These are phyloP conservation scores for pig (Sus scrofa) DNA, from an alignment of 2,113 vertebrate genomes.

Conservation along the genomic window T2T-Sscrofa CM000826.6:97829001-97829500, in stretches of 20 bases:
- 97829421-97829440: conserved; percentile 80
- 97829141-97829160: background rate
- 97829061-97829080: background rate
- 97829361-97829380: conserved; percentile 85
- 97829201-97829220: conserved; percentile 79
- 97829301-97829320: conserved; percentile 79
- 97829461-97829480: conserved; percentile 46
- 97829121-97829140: background rate
- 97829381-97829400: conserved; percentile 84
- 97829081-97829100: background rate
- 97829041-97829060: background rate
- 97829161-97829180: conserved; percentile 47
- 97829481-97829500: conserved; percentile 26
- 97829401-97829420: conserved; percentile 83
- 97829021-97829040: background rate
- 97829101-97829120: background rate
- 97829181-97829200: conserved; percentile 74
- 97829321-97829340: conserved; percentile 75
- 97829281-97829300: conserved; percentile 78
- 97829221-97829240: conserved; percentile 82
- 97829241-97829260: conserved; percentile 83
- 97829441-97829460: conserved; percentile 68
- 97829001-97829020: background rate
- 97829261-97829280: conserved; percentile 81
- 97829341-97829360: conserved; percentile 83